Percentiles rank a stretch among this genome's conserved stretches.
phyloP scores from a whole-genome alignment of 2,113 vertebrate species.

The Hiodon alosoides region DNA sequence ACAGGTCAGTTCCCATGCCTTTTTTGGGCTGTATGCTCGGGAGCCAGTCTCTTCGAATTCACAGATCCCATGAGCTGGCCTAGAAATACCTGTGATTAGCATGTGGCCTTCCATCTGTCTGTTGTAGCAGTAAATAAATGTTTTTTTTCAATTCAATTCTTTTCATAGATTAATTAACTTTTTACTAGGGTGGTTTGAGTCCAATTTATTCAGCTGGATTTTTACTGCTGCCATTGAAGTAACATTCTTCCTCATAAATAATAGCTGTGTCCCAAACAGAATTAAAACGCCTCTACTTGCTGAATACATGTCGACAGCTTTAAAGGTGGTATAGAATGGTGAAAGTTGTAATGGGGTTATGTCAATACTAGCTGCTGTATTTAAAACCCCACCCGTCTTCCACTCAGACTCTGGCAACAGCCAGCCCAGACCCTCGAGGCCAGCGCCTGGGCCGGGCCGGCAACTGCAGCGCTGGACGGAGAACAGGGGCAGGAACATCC shows the following conservation, averaged over 20 bases:
- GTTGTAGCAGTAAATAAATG: too few relatives aligned
- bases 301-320: not conserved
- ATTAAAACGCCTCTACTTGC: not conserved
- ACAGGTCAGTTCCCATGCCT: constrained; percentile 54
- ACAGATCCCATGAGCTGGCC: too few relatives aligned
- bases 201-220: too few relatives aligned
- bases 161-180: not conserved
- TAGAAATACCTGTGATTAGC: too few relatives aligned
- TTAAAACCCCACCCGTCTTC: not conserved
- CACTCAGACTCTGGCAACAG: constrained; percentile 78
- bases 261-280: not conserved
- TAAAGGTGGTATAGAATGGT: not conserved
- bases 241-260: too few relatives aligned
- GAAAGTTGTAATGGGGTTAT: not conserved
- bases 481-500: constrained; percentile 75
- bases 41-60: not conserved
- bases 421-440: constrained; percentile 71
- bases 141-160: not conserved
- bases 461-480: constrained; percentile 80
- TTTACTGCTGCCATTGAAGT: too few relatives aligned
- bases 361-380: not conserved
- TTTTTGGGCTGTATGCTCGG: not conserved
- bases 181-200: not conserved
- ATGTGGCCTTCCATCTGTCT: not conserved
- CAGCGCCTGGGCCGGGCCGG: constrained; percentile 61